Evolutionary conservation across 2,113 vertebrate species (phyloP).

Genomic region (Geococcyx californianus): DNA sequence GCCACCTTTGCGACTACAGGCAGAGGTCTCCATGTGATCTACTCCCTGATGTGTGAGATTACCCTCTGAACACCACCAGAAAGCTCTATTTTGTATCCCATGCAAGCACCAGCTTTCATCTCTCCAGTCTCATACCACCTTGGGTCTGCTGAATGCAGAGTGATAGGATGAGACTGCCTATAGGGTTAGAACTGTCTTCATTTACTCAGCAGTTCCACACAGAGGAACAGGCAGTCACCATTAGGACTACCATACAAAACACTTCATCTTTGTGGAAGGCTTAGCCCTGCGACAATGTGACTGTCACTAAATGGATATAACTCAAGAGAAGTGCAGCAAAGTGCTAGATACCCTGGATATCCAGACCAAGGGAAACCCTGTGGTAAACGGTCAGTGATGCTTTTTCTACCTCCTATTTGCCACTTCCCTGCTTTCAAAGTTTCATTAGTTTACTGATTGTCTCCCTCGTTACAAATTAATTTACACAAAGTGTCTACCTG

Average conservation of each 20-base stretch:
- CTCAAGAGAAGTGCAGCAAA: not conserved
- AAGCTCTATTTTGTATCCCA: not conserved
- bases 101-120: not conserved
- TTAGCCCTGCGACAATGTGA: not conserved
- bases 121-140: not conserved
- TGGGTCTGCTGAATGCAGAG: not conserved
- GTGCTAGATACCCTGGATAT: not conserved
- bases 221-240: not conserved
- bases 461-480: not conserved
- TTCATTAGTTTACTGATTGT: not conserved
- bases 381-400: not conserved
- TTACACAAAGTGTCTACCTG: not conserved
- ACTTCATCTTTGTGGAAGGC: not conserved
- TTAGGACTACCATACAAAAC: not conserved
- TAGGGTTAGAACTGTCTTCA: accelerated
- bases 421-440: not conserved
- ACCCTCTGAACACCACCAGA: not conserved
- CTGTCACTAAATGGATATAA: not conserved
- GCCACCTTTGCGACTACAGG: too few species aligned
- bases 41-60: not conserved
- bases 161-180: not conserved
- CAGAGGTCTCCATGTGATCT: not conserved
- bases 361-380: not conserved
- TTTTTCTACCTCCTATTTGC: not conserved
- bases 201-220: not conserved